These are phyloP conservation scores for Steinernema feltiae DNA, from an alignment of 1,140 invertebrate species.

Conservation along the genomic window DNA sequence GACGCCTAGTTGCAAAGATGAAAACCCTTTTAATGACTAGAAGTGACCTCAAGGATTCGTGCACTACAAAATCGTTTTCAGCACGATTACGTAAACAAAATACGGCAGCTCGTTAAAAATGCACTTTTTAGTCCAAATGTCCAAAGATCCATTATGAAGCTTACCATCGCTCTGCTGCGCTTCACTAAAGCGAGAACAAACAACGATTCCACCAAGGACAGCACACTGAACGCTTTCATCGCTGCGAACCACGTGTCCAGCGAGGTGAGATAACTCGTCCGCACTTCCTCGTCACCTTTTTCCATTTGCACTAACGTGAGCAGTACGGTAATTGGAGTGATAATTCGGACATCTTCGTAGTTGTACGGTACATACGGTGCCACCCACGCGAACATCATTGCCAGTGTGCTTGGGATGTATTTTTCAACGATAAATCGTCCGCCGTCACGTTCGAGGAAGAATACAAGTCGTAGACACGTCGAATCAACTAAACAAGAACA, in stretches of 20 bases:
- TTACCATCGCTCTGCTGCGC: slow-evolving; percentile 50
- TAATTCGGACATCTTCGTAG: slow-evolving; percentile 56
- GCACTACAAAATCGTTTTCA: too few species aligned
- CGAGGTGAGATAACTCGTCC: slow-evolving; percentile 54
- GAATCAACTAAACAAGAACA: slow-evolving; percentile 43
- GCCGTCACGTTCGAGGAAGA: slow-evolving; percentile 47
- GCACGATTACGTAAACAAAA: too few species aligned
- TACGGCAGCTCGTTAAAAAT: too few species aligned
- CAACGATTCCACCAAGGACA: slow-evolving; percentile 49
- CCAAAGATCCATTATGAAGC: neutral
- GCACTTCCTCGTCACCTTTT: slow-evolving; percentile 50
- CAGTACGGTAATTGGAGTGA: slow-evolving; percentile 55
- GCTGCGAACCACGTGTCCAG: slow-evolving; percentile 55
- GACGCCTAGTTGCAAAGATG: too few species aligned
- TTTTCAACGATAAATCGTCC: slow-evolving; percentile 55
- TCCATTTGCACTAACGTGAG: slow-evolving; percentile 57
- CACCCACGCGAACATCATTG: slow-evolving; percentile 55
- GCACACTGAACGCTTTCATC: slow-evolving; percentile 53
- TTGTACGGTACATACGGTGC: slow-evolving; percentile 57
- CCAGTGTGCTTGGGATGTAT: slow-evolving; percentile 51
- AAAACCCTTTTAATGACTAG: too few species aligned
- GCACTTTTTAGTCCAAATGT: too few species aligned
- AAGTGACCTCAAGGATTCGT: too few species aligned
- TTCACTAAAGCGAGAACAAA: slow-evolving; percentile 53
- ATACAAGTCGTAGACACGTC: slow-evolving; percentile 48